Evolutionary conservation across 2,797 vertebrate species (phyloP), one percentile per base, ranked within the genome.

Genomic region (Hozukius guyotensis): DNA sequence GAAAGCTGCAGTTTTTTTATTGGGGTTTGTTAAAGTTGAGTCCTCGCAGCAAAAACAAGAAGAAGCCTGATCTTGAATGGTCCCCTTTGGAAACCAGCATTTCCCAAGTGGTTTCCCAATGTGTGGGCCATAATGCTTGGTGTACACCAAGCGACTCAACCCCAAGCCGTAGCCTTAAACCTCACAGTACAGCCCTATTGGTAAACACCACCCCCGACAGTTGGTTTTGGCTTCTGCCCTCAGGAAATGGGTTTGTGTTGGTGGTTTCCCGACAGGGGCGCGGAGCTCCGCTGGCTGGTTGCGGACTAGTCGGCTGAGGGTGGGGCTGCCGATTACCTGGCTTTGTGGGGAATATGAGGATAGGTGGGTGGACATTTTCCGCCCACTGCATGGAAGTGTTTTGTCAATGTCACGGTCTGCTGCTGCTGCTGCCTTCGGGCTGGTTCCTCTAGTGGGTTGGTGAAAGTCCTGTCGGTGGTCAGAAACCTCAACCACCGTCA

Each of bases 181-280:
- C 87, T 77, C 78, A 77, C 83, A 78, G 87, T 77, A 6, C 80
- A 87, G 88, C 90, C 88, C 87, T 90, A 75, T 87, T 94, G 89
- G 88, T 93, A 93, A 94, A 96, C 84, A 73, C 57, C 36, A 80
- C 75, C 87, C 87, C 84, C 74, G 56, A 52, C 61, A 84, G 92
- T 89, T 89, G 81, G 84, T 84, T 75, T 81, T 91, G 90, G 92
- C 87, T 38, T 75, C 69, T 77, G 27, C 84, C 89, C 77, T 90
- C 89, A 79, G 89, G 93, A 95, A 96, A 93, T 87, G 65, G 42
- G 18, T 80, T 94, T 90, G 88, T 95, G 94, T 90, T 56, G 55
- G 86, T 86, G 87, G 82, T 93, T 95, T 93, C 80, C 83, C 85
- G 75, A 72, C 81, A 62, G 78, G 59, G 72, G 70, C 80, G 32